phyloP scores from a whole-genome alignment of 2,113 vertebrate genomes.

The Aleadryas rufinucha region DNA sequence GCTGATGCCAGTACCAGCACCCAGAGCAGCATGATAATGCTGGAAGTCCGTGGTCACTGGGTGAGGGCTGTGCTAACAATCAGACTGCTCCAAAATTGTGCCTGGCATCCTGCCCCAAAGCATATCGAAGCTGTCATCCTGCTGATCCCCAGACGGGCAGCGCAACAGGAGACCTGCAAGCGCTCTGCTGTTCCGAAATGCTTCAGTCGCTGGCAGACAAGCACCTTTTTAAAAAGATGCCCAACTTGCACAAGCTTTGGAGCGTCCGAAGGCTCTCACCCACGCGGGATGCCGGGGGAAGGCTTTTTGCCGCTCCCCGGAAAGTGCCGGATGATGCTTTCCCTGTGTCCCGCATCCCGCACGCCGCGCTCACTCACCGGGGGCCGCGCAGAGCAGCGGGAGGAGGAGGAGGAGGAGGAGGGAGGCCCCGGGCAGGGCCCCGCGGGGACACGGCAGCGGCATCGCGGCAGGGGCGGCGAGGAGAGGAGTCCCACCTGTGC shows the following conservation, averaged over 20 bases:
- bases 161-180: not conserved
- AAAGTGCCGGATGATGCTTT: fast-evolving
- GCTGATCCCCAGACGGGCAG: not conserved
- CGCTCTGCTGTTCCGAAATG: fast-evolving
- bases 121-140: not conserved
- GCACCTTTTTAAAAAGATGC: not conserved
- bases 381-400: slow-evolving; percentile 56
- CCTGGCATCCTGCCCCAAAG: not conserved
- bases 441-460: not conserved
- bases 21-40: not conserved
- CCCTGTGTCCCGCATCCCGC: not conserved
- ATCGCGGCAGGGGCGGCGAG: not conserved
- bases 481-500: not conserved
- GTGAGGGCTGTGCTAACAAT: not conserved
- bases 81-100: no score
- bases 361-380: slow-evolving; percentile 52
- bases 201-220: not conserved
- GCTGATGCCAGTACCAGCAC: not conserved
- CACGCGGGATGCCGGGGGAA: not conserved
- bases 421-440: not conserved
- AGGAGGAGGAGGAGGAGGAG: slow-evolving; percentile 45
- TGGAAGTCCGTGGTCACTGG: not conserved
- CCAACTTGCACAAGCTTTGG: not conserved
- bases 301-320: not conserved
- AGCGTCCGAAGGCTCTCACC: fast-evolving